These are phyloP conservation scores for Leucophenga varia DNA, from an alignment of 1,140 invertebrate genomes.

Conservation along the genomic window DNA sequence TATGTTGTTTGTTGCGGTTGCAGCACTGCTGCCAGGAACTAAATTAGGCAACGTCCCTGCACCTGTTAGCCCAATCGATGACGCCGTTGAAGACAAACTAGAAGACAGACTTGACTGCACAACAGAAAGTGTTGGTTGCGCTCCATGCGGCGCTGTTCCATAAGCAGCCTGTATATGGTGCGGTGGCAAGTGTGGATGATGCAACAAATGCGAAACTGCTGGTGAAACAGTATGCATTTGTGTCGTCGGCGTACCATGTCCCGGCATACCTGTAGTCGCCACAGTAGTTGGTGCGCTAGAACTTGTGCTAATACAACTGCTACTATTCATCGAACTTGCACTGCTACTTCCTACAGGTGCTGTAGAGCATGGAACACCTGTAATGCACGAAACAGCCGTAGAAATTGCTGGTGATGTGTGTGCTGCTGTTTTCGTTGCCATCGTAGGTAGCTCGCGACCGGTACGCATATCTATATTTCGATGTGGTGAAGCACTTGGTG, in stretches of 20 bases:
- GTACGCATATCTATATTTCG: conserved; percentile 64
- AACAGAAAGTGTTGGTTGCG: background rate
- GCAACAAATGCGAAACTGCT: conserved; percentile 2
- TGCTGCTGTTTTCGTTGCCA: conserved; percentile 53
- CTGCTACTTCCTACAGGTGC: conserved; percentile 20
- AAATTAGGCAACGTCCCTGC: no score
- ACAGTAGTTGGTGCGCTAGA: background rate
- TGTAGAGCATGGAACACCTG: background rate
- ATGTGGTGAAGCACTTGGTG: conserved; percentile 60
- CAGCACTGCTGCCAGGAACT: conserved; percentile 6
- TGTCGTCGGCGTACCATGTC: background rate
- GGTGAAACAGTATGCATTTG: background rate
- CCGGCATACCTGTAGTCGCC: background rate
- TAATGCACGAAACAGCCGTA: conserved; percentile 55
- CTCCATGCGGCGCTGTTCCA: no score
- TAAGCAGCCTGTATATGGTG: background rate
- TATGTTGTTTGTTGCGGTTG: conserved; percentile 10
- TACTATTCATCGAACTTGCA: conserved; percentile 8
- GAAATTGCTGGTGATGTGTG: conserved; percentile 57
- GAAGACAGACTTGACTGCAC: conserved; percentile 11
- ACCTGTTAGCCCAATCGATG: no score
- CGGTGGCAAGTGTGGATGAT: conserved; percentile 5
- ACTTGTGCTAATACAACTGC: conserved; percentile 15
- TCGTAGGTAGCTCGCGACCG: conserved; percentile 59
- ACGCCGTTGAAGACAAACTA: conserved; percentile 18